Base-by-base conservation (phyloP, 2,888 invertebrate genomes). In the Dysmachus trigonus region DNA sequence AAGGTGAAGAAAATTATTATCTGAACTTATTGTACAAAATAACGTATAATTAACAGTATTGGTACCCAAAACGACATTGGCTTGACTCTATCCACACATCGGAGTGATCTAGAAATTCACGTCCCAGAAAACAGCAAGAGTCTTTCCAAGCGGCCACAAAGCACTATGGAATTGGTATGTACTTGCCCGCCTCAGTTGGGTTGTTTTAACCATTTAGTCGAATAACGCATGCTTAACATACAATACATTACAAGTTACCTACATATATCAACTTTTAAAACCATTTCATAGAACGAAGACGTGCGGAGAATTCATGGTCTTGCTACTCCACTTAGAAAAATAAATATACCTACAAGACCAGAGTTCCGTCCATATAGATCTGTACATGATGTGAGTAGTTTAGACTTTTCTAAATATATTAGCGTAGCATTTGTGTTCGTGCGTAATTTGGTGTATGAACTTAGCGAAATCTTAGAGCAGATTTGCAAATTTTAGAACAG, bases 51-150 rank as follows among this genome's bases (percentile, higher is more conserved):
- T 84, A 18, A 30, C 27, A 92, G 91, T 87, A 92, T 91, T 90
- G 92, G 91, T 1, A 92, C 89, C 51, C 92, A 90, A 87, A 91
- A 91, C 83, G 91, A 91, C 76, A 89, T 90, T 18, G 90, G 90
- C 13, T 90, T 90, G 31, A 90, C 91, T 0, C 89, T 94, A 77
- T 93, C 94, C 0, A 93, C 93, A 0, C 94, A 94, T 90, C 91
- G 94, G 87, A 94, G 94, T 89, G 94, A 94, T 89, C 93, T 94
- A 89, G 94, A 94, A 90, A 94, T 94, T 72, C 94, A 94, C 89
- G 94, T 94, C 0, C 93, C 94, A 0, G 94, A 94, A 88, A 90
- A 89, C 87, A 93, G 93, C 89, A 93, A 94, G 87, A 93, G 92
- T 86, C 87, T 92, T 51, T 90, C 92, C 2, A 91, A 91, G 87